Evolutionary conservation across 2,888 invertebrate genomes (phyloP), one percentile per base, ranked within the genome.

Genomic region (Osedax fenrisi): DNA sequence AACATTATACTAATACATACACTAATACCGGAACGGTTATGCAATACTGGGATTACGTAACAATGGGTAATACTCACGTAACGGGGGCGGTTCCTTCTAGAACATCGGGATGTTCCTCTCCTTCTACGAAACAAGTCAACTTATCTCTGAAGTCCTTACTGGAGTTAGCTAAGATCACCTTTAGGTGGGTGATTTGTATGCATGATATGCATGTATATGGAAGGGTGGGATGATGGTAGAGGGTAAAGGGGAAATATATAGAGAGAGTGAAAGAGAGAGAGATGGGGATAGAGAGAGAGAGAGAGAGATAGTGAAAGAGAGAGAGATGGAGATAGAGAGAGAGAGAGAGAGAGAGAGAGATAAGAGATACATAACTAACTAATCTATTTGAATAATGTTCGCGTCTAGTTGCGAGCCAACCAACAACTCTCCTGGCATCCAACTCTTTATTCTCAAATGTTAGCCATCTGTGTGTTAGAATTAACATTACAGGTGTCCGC

Each of bases 391-490:
- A 27, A 56, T 75, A 75, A 26, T 77, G 77, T n/a, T 61, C 27
- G 17, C 76, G 56, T 17, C 71, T 67, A 3, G 77, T 64, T 5
- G 75, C 67, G 5, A 75, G 59, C 75, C 75, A 77, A 13, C 62
- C 61, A 2, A 41, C 64, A n/a, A 77, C 74, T 26, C 72, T 75
- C 26, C 74, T 24, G 5, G 77, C 77, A 56, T 77, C 77, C 10
- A 72, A 66, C 2, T 71, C 22, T 5, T 5, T 59, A 26, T 72
- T 76, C 13, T 68, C 59, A 62, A 64, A 76, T 17, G 24, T 24
- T 13, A 56, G 26, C 77, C 77, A 77, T 10, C 26, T 23, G 41
- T 41, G n/a, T n/a, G n/a, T n/a, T n/a, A n/a, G n/a, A n/a, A n/a
- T n/a, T n/a, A n/a, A n/a, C n/a, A n/a, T n/a, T n/a, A n/a, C n/a